Conservation (phyloP, 2,888 invertebrate genomes). For the Tetheella fluctuosa region DNA sequence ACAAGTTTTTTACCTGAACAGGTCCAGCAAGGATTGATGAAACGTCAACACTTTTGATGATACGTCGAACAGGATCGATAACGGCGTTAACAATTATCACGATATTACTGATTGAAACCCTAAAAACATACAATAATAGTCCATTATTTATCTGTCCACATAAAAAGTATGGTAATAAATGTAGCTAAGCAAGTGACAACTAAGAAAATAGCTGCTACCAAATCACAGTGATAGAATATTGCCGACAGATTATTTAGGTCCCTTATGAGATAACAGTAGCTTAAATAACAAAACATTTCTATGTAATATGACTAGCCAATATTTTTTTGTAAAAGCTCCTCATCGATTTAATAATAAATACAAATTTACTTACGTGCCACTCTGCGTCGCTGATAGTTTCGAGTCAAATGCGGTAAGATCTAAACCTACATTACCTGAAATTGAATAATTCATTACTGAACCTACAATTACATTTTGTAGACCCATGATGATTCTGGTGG, state of each 20-base stretch:
- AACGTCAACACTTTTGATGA: background rate
- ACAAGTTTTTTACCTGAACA: background rate
- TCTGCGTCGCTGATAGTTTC: background rate
- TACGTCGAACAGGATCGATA: background rate
- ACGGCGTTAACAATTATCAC: background rate
- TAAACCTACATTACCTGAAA: background rate
- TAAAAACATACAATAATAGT: background rate
- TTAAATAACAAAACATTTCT: too few species aligned
- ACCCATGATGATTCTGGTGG: too few species aligned
- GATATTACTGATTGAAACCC: background rate
- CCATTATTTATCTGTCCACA: too few species aligned
- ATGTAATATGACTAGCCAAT: too few species aligned
- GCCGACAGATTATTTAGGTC: too few species aligned
- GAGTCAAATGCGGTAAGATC: background rate
- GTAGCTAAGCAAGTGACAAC: too few species aligned
- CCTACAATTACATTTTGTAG: too few species aligned
- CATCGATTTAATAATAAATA: background rate
- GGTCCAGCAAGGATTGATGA: background rate
- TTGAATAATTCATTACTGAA: background rate
- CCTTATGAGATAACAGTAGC: too few species aligned
- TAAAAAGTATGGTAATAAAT: too few species aligned
- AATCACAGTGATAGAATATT: too few species aligned
- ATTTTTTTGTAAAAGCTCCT: too few species aligned
- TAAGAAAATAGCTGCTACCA: too few species aligned
- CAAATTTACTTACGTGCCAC: background rate